phyloP scores from a whole-genome alignment of 2,888 invertebrate species.

The Stenodema calcarata region DNA sequence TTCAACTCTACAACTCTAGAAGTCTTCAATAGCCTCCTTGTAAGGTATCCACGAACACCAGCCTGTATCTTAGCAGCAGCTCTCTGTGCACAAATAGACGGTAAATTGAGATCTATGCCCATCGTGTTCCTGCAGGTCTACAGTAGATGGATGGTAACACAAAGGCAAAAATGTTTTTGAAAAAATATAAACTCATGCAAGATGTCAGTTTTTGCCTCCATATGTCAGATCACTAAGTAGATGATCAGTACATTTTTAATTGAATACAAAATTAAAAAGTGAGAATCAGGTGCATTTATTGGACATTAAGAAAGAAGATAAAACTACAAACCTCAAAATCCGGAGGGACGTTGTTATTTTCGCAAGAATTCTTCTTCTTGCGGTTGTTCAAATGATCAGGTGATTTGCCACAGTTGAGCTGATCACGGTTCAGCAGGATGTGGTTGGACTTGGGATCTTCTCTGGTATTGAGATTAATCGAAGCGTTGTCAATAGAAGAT shows the following conservation, averaged over 20 bases:
- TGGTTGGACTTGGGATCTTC: neutral
- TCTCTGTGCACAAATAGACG: conserved; percentile 46
- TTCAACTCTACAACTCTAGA: conserved; percentile 81
- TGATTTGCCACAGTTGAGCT: neutral
- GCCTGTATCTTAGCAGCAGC: conserved; percentile 76
- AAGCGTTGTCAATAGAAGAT: neutral
- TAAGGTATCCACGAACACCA: conserved; percentile 76
- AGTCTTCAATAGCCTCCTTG: conserved; percentile 80
- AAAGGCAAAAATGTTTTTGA: no score
- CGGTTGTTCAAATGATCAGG: neutral
- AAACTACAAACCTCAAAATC: neutral
- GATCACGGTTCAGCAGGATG: neutral
- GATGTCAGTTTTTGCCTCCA: no score
- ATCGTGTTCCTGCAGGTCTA: no score
- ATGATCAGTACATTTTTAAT: no score
- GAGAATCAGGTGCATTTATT: no score
- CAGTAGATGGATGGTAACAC: no score
- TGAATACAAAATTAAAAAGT: no score
- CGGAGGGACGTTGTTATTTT: neutral
- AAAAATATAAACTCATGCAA: no score
- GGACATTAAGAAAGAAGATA: neutral
- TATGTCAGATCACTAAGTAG: no score
- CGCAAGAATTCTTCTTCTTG: neutral
- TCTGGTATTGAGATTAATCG: neutral
- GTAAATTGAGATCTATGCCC: neutral